These are phyloP conservation scores for Tapera naevia DNA, from an alignment of 2,797 vertebrate species.

Conservation along the genomic window DNA sequence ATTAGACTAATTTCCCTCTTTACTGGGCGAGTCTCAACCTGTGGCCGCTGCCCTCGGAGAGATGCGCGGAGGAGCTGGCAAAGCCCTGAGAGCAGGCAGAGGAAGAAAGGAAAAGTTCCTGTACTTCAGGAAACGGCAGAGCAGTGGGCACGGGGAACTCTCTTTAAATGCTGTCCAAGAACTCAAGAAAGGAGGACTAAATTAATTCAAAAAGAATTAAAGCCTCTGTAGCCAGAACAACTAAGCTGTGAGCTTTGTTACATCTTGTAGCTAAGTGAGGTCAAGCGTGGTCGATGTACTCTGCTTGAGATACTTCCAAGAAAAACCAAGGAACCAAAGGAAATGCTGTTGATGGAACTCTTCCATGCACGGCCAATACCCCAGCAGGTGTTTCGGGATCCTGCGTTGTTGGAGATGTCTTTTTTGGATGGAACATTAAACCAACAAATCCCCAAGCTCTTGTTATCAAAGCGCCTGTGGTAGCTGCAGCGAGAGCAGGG, in stretches of 20 bases:
- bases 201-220: constrained; percentile 45
- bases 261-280: constrained; percentile 50
- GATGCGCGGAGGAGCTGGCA: neutral
- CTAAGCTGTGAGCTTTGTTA: constrained; percentile 37
- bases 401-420: constrained; percentile 48
- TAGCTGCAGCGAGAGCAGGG: constrained; percentile 56
- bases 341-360: constrained; percentile 57
- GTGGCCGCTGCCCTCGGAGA: neutral
- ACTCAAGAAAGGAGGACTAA: neutral
- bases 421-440: constrained; percentile 64
- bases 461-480: constrained; percentile 64
- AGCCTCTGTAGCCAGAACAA: constrained; percentile 19
- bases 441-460: constrained; percentile 66
- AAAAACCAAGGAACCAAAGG: constrained; percentile 45
- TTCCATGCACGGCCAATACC: constrained; percentile 47
- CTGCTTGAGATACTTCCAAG: constrained; percentile 56
- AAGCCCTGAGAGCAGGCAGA: neutral
- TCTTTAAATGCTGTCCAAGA: constrained; percentile 45
- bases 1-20: constrained; percentile 80
- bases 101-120: constrained; percentile 31
- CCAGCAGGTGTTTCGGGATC: constrained; percentile 63
- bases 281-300: constrained; percentile 43
- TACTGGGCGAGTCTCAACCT: constrained; percentile 30
- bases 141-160: neutral
- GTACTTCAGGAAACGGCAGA: neutral